Evolutionary conservation across 2,888 invertebrate genomes (phyloP).

Genomic region (Gymnocheta viridis): DNA sequence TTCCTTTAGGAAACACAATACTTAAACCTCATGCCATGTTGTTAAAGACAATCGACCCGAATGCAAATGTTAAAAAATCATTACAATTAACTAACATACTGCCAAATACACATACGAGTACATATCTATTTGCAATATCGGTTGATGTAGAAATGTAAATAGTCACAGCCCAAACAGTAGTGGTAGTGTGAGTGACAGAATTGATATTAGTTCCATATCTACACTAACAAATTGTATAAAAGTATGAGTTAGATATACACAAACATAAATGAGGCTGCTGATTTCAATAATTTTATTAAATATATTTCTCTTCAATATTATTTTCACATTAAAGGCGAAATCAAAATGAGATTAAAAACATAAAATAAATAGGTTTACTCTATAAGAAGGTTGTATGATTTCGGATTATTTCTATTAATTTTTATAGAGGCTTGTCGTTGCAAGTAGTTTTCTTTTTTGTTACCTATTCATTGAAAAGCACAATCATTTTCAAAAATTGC

Average conservation of each 20-base stretch:
- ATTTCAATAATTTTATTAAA: conserved; percentile 43
- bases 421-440: too few relatives aligned
- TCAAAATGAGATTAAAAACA: not conserved
- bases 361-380: too few relatives aligned
- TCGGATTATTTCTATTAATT: too few relatives aligned
- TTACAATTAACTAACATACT: conserved; percentile 58
- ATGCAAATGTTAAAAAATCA: conserved; percentile 69
- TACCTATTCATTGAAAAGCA: too few relatives aligned
- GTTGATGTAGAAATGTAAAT: not conserved
- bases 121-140: not conserved
- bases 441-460: too few relatives aligned
- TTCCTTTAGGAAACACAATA: conserved; percentile 57
- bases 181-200: conserved; percentile 4
- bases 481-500: too few relatives aligned
- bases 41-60: conserved; percentile 69
- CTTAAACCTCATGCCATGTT: conserved; percentile 61
- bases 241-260: conserved; percentile 8
- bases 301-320: conserved; percentile 35
- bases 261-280: conserved; percentile 43
- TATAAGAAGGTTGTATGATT: too few relatives aligned
- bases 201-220: not conserved
- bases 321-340: not conserved
- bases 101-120: conserved; percentile 11
- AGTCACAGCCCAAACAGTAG: not conserved
- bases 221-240: conserved; percentile 6